Evolutionary conservation across 2,888 invertebrate genomes (phyloP).

Genomic region (Acronicta leporina): DNA sequence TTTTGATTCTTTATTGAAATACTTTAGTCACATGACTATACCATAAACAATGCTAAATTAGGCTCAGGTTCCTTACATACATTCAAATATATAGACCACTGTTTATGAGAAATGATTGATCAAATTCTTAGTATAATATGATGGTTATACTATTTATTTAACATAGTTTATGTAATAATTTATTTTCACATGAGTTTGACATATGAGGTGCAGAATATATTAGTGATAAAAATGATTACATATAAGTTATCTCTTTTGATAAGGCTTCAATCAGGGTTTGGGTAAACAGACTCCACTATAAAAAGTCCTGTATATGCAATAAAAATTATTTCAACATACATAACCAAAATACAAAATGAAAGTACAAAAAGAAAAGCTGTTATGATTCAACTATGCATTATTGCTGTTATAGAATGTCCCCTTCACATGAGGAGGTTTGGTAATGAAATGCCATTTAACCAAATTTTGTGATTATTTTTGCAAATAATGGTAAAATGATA

Average conservation of each 20-base stretch:
- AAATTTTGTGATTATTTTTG: too few relatives aligned
- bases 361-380: too few relatives aligned
- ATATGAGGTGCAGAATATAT: conserved; percentile 22
- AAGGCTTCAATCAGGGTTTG: conserved; percentile 27
- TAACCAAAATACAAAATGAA: too few relatives aligned
- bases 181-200: conserved; percentile 5
- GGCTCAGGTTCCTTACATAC: too few relatives aligned
- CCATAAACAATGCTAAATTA: conserved; percentile 33
- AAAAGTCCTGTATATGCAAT: not conserved
- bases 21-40: conserved; percentile 42
- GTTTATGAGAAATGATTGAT: not conserved
- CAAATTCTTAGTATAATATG: not conserved
- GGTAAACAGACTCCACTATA: not conserved
- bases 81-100: not conserved
- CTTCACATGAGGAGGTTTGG: too few relatives aligned
- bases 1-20: conserved; percentile 1
- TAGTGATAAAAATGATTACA: conserved; percentile 62
- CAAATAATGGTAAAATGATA: too few relatives aligned
- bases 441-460: too few relatives aligned
- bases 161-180: conserved; percentile 6
- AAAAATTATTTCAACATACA: not conserved
- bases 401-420: too few relatives aligned
- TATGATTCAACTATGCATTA: too few relatives aligned
- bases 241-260: conserved; percentile 49
- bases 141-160: not conserved